Evolutionary conservation across 2,113 vertebrate species (phyloP).

Genomic region (Uria lomvia): DNA sequence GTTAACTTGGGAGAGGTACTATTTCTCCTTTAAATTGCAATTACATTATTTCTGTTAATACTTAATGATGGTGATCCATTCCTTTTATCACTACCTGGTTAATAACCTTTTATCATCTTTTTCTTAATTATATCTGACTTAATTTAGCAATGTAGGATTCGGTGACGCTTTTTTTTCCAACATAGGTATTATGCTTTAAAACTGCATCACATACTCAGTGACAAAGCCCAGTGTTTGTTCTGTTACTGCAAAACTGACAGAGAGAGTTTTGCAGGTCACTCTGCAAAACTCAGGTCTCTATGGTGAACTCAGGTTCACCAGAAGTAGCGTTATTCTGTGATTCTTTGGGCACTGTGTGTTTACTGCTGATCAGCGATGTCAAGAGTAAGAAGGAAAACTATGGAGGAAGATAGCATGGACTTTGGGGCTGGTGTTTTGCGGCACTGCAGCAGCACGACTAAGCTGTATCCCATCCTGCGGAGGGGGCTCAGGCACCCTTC

Average conservation of each 20-base stretch:
- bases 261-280: not conserved
- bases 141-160: not conserved
- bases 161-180: rapidly evolving
- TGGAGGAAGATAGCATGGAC: not conserved
- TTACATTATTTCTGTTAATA: not conserved
- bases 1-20: not conserved
- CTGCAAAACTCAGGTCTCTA: not conserved
- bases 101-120: not conserved
- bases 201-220: not conserved
- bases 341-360: not conserved
- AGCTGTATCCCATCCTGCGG: not conserved
- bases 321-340: not conserved
- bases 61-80: not conserved
- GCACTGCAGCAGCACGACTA: not conserved
- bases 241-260: not conserved
- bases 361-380: not conserved
- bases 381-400: not conserved
- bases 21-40: not conserved
- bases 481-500: not conserved
- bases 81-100: not conserved
- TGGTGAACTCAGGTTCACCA: no score
- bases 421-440: not conserved
- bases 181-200: not conserved
- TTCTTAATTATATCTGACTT: not conserved
- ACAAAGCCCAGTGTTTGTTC: not conserved